Conservation (phyloP, 2,113 vertebrate species). For the Dendrocopos noguchii region DNA sequence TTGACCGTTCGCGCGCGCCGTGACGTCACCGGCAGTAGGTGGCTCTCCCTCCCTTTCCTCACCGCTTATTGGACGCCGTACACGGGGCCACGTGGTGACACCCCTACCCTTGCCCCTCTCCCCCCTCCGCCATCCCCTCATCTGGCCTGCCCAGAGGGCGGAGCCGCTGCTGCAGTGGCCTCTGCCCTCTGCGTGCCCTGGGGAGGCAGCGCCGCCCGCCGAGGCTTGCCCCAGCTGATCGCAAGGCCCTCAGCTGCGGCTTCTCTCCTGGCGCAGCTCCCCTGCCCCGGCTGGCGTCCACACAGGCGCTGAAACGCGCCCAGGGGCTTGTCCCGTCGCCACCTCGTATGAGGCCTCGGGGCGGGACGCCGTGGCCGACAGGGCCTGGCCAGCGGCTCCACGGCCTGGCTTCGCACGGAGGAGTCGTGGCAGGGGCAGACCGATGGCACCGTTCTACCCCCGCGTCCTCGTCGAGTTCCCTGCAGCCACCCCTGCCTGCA, state of each 20-base stretch:
- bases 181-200: no score
- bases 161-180: no score
- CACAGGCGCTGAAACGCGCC: no score
- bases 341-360: background rate
- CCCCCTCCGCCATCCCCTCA: no score
- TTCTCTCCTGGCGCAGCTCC: no score
- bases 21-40: background rate
- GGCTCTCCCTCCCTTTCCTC: background rate
- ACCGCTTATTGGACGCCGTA: background rate
- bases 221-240: no score
- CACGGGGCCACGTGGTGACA: fast-evolving
- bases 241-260: fast-evolving
- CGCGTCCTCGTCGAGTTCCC: fast-evolving
- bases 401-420: fast-evolving
- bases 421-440: no score
- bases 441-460: fast-evolving
- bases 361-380: no score
- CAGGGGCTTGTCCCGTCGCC: no score
- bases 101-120: no score
- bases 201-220: fast-evolving
- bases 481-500: fast-evolving
- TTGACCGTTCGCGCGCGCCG: background rate
- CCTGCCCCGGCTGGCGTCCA: no score
- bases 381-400: background rate
- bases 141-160: no score